Conservation (phyloP, 2,797 vertebrate genomes). For the Alectoris magna region DNA sequence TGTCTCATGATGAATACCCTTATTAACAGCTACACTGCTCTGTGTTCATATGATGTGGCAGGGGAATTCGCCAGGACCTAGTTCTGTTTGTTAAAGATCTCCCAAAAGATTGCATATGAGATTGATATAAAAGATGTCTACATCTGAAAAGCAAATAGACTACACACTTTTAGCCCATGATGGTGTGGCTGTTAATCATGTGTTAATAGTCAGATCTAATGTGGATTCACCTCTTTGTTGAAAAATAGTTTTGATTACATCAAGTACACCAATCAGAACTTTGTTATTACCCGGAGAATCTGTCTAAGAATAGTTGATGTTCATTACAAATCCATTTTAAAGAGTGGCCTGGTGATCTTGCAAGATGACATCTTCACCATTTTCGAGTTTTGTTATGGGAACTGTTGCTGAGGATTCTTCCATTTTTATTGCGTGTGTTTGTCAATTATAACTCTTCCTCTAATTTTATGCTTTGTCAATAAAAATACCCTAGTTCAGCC, state of each 20-base stretch:
- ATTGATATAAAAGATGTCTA: slow-evolving; percentile 76
- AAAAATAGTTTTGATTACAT: background rate
- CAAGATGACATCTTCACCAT: background rate
- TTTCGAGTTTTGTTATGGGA: background rate
- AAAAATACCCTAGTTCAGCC: background rate
- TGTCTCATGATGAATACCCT: slow-evolving; percentile 89
- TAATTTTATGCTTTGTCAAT: background rate
- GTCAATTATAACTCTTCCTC: background rate
- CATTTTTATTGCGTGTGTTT: background rate
- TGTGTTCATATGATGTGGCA: slow-evolving; percentile 77
- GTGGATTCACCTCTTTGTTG: background rate
- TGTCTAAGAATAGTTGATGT: background rate
- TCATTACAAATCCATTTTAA: background rate
- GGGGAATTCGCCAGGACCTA: slow-evolving; percentile 71
- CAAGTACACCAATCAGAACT: background rate
- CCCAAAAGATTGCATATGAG: slow-evolving; percentile 75
- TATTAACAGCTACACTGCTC: slow-evolving; percentile 88
- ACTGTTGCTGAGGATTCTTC: background rate
- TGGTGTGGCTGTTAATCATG: slow-evolving; percentile 35
- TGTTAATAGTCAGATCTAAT: slow-evolving; percentile 23
- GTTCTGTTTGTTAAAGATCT: slow-evolving; percentile 74
- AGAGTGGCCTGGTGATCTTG: background rate
- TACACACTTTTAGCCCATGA: background rate
- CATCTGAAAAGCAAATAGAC: slow-evolving; percentile 46
- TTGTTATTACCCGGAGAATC: background rate